phyloP scores from a whole-genome alignment of 1,140 invertebrate genomes.

The Saxidomus purpurata region DNA sequence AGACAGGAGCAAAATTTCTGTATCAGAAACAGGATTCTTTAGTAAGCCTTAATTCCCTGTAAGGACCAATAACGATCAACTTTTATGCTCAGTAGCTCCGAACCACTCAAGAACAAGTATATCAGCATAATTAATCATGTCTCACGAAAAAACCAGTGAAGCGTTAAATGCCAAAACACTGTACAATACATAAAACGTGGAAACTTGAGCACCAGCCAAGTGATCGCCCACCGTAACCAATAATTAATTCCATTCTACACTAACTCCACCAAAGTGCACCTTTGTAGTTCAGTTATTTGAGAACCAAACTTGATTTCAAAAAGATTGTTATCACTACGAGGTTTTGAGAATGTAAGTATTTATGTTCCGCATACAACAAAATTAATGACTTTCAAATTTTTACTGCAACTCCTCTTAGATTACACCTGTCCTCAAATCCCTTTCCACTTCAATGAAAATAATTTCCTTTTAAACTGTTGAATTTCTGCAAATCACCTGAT shows the following conservation, averaged over 20 bases:
- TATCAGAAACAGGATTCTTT: background rate
- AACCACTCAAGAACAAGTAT: constrained; percentile 40
- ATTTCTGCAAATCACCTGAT: too few relatives aligned
- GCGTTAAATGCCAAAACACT: constrained; percentile 53
- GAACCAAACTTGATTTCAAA: constrained; percentile 20
- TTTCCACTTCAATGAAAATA: background rate
- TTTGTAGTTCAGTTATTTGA: constrained; percentile 26
- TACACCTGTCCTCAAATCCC: background rate
- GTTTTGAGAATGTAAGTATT: background rate
- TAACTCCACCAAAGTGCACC: constrained; percentile 1
- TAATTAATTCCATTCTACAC: constrained; percentile 49
- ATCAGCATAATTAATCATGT: constrained; percentile 58
- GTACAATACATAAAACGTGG: constrained; percentile 34
- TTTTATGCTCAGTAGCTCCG: constrained; percentile 19
- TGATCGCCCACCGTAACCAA: constrained; percentile 14
- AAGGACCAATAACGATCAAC: background rate
- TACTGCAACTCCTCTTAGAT: background rate
- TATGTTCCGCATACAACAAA: constrained; percentile 46
- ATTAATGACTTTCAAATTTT: constrained; percentile 32
- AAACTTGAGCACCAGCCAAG: constrained; percentile 42
- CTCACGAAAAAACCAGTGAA: constrained; percentile 12
- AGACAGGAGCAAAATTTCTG: too few relatives aligned
- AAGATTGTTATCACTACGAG: constrained; percentile 9
- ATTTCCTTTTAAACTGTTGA: background rate
- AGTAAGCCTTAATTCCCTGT: background rate